Evolutionary conservation across 2,888 invertebrate species (phyloP), one percentile per base, ranked within the genome.

Genomic region (Eilema griseolum): DNA sequence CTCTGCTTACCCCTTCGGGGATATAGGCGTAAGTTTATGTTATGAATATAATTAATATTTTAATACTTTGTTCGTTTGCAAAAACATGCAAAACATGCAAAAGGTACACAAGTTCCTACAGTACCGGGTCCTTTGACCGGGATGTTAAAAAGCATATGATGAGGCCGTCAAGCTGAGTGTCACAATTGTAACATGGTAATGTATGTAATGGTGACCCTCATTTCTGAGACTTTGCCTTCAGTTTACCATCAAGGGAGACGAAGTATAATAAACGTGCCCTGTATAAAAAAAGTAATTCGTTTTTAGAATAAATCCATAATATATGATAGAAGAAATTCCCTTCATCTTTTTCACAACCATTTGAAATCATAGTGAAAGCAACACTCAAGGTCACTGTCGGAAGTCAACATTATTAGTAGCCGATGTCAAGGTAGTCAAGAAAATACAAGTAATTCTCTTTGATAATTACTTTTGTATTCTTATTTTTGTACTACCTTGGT

Each of bases 321-420:
- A 33, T 37, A 37, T 14, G n/a, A 33, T 31, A n/a, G 31, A 33
- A 31, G 33, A 33, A 61, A n/a, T 61, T 59, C 52, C 2, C n/a
- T n/a, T 1, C 52, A n/a, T 52, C 14, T 59, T 16, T 59, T 59
- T 59, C 59, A 59, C 14, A 59, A 16, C 26, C 10, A 26, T 28
- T 16, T 12, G 16, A 59, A 59, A 59, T 59, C 16, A 28, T 26
- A 59, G 59, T 26, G 59, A 59, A 59, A 26, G 59, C 3, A 26
- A 8, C 7, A n/a, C 8, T 52, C 52, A 52, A 52, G 52, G 52
- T 52, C 52, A 52, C 20, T 20, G 52, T 8, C 52, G 52, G 52
- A 52, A 52, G 52, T 52, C 52, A n/a, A 52, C 52, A 52, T 52
- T n/a, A 52, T 52, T 52, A 52, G 52, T n/a, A 20, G 52, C 52